Base-by-base conservation (phyloP, 1,140 invertebrate genomes). In the Anoplolepis gracilipes region DNA sequence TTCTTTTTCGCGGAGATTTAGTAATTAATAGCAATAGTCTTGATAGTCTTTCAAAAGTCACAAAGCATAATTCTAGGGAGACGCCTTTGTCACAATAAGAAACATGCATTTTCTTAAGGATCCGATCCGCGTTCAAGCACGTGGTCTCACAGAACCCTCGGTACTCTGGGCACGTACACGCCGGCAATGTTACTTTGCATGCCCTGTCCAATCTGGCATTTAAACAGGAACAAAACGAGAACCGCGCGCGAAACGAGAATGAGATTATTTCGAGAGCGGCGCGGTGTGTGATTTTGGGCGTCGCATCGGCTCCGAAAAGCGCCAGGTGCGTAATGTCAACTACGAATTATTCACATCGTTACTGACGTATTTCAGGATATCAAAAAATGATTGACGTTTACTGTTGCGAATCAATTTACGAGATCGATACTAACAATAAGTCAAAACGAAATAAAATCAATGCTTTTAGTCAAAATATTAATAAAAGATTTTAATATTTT, bases 211-310 rank as follows among this genome's bases (percentile, higher is more conserved):
- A 62, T 19, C 67, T 75, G 90, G 90, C 77, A 92, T 92, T 92
- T 92, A 90, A 92, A 91, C 85, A 92, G 86, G 87, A 90, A 87
- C 76, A 91, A 92, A 88, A 86, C 78, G 86, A 91, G 30, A 84
- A 65, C 84, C 62, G 84, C 75, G 86, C 79, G 87, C 72, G 78
- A 55, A 90, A 89, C 90, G 77, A 90, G 91, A 92, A 92, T 91
- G 87, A 90, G 87, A 92, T 92, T 92, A 92, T 92, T 92, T 91
- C 87, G 81, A 89, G 85, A 85, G 67, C 78, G 67, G 28, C 53
- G 55, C 28, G 30, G 81, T 19, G 46, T 19, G 46, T 79, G 87
- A 87, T 88, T 88, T 85, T 39, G 39, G 28, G 33, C 81, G 39
- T 46, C 39, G 49, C 7, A 33, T 19, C 39, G 53, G 53, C 53